Base-by-base conservation (phyloP, 1,140 invertebrate genomes). In the Scylla paramamosain region DNA sequence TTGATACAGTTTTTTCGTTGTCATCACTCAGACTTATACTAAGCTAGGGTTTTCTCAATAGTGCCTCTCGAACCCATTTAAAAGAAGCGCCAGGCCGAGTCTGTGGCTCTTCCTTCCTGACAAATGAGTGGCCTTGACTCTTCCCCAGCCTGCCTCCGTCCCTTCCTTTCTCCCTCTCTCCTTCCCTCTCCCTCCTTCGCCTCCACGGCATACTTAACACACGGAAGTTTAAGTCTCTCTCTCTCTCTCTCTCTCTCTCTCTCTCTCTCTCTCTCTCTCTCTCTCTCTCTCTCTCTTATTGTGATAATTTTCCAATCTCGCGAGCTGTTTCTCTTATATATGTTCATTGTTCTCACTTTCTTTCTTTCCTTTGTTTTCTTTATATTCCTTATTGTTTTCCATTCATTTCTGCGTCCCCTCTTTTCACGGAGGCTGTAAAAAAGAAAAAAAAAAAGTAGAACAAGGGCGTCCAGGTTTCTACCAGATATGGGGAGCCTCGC, bases 241-340 rank as follows among this genome's bases (percentile, higher is more conserved):
- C 67, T 77, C 67, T 67, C 59, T 52, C 48, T 52, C 59, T 67
- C 59, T 77, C 67, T 77, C 67, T 77, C 67, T 77, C 67, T 77
- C 67, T 77, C 87, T 88, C 87, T 39, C 87, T 88, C 29, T 88
- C 87, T 88, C 31, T 88, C 87, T 88, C 46, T 77, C 67, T 77
- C 67, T 77, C 67, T 77, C 67, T 77, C 67, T 77, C 67, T 77
- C 67, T 77, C 67, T 77, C 67, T 77, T 12, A 12, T 20, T 59
- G 52, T 39, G 39, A 39, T 39, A 39, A 39, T 39, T 39, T 39
- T 39, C 39, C 39, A 39, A 39, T 59, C 52, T 59, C 67, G 12
- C 67, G 1, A 77, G 12, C 20, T 77, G 4, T 77, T 77, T 77
- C 20, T 77, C 67, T n/a, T 77, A 7, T 77, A 7, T 77, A 77